Conservation (phyloP, 2,113 vertebrate species). For the Corvus moneduloides region DNA sequence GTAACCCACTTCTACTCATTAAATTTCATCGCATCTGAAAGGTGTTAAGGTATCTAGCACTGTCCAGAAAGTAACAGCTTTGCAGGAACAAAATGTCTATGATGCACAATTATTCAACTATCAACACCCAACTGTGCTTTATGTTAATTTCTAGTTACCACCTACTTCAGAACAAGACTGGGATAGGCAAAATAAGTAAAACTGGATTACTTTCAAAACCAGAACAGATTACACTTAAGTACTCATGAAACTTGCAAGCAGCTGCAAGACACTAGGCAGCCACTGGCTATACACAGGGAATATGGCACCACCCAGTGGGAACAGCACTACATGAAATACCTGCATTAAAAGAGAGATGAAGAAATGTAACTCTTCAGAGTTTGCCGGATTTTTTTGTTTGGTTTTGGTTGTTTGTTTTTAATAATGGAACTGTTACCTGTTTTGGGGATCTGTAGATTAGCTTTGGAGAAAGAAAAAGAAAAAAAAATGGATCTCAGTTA, state of each 20-base stretch:
- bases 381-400: background rate
- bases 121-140: background rate
- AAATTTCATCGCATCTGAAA: background rate
- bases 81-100: background rate
- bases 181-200: background rate
- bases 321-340: background rate
- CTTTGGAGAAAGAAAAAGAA: background rate
- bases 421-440: background rate
- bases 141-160: background rate
- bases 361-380: background rate
- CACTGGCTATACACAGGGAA: background rate
- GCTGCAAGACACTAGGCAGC: background rate
- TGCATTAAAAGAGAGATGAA: background rate
- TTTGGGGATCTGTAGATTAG: background rate
- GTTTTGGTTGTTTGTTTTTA: background rate
- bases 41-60: background rate
- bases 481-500: background rate
- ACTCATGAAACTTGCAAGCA: background rate
- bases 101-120: background rate
- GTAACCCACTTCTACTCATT: background rate
- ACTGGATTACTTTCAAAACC: background rate
- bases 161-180: background rate
- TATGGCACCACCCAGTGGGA: conserved; percentile 74
- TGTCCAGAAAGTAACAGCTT: background rate
- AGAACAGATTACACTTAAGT: background rate